Evolutionary conservation across 2,113 vertebrate genomes (phyloP).

Genomic region (Varanus komodoensis): DNA sequence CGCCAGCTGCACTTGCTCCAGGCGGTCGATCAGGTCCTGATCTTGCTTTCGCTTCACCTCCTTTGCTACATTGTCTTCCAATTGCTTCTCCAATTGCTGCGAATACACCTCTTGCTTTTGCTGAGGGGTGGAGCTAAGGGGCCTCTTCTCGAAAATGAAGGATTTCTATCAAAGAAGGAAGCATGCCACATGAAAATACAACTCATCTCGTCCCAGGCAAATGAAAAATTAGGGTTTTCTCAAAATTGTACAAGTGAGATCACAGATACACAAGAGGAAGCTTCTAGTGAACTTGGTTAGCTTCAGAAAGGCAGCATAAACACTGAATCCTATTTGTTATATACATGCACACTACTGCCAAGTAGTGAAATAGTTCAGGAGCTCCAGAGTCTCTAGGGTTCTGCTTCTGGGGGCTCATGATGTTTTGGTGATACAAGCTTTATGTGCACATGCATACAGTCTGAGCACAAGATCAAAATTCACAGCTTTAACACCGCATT

Average conservation of each 20-base stretch:
- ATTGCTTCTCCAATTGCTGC: conserved; percentile 77
- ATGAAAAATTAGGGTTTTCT: neutral
- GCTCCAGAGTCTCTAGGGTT: too few species aligned
- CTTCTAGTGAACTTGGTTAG: too few species aligned
- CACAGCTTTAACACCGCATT: too few species aligned
- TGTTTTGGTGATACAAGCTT: too few species aligned
- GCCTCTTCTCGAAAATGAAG: conserved; percentile 80
- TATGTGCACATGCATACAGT: too few species aligned
- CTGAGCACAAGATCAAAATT: too few species aligned
- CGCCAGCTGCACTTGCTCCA: conserved; percentile 80
- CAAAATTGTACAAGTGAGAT: neutral
- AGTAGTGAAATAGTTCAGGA: too few species aligned
- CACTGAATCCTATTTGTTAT: too few species aligned
- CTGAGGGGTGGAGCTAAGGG: conserved; percentile 73
- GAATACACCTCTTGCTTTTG: conserved; percentile 75
- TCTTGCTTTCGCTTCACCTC: conserved; percentile 71
- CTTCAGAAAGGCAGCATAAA: too few species aligned
- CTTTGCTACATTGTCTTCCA: conserved; percentile 60
- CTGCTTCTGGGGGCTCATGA: too few species aligned
- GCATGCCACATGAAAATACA: neutral
- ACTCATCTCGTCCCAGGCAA: too few species aligned
- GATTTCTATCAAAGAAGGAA: conserved; percentile 74
- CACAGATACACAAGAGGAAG: neutral
- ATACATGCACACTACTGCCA: too few species aligned
- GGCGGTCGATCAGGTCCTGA: conserved; percentile 69